Evolutionary conservation across 2,797 vertebrate genomes (phyloP).

Genomic region (Enteromius afrohamiltoni): DNA sequence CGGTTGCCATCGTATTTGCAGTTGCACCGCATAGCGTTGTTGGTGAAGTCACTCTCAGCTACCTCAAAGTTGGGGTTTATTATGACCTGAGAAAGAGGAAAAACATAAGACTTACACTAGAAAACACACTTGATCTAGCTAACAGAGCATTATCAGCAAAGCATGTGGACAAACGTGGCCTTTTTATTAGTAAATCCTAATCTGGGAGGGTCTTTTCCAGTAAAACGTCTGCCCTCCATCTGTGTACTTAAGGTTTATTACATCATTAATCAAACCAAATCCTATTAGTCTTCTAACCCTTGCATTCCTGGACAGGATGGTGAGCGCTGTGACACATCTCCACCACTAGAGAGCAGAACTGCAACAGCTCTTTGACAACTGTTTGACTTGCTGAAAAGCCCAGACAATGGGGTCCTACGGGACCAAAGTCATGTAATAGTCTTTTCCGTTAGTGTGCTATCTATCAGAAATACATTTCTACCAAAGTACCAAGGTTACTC

Average conservation of each 20-base stretch:
- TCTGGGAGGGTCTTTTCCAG: background rate
- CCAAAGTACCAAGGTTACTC: background rate
- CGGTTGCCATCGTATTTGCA: slow-evolving; percentile 96
- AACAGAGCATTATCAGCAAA: slow-evolving; percentile 1
- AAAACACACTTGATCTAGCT: background rate
- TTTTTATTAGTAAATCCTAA: slow-evolving; percentile 32
- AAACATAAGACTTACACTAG: background rate
- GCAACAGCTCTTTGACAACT: background rate
- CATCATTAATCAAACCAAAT: slow-evolving; percentile 37
- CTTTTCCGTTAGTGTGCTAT: background rate
- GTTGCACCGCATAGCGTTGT: slow-evolving; percentile 98
- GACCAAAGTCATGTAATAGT: slow-evolving; percentile 42
- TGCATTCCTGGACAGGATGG: background rate
- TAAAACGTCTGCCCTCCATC: background rate
- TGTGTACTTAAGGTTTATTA: slow-evolving; percentile 29
- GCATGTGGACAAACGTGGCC: background rate
- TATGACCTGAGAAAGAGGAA: slow-evolving; percentile 78
- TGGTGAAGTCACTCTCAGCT: slow-evolving; percentile 96
- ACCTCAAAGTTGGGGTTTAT: slow-evolving; percentile 95
- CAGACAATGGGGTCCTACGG: slow-evolving; percentile 47
- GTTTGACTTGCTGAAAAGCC: background rate
- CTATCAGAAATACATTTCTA: background rate
- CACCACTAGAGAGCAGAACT: slow-evolving; percentile 48
- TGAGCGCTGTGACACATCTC: slow-evolving; percentile 21
- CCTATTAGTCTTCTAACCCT: slow-evolving; percentile 23